Base-by-base conservation (phyloP, 64 coral and sea anemone species). In the Acropora tenuis region DNA sequence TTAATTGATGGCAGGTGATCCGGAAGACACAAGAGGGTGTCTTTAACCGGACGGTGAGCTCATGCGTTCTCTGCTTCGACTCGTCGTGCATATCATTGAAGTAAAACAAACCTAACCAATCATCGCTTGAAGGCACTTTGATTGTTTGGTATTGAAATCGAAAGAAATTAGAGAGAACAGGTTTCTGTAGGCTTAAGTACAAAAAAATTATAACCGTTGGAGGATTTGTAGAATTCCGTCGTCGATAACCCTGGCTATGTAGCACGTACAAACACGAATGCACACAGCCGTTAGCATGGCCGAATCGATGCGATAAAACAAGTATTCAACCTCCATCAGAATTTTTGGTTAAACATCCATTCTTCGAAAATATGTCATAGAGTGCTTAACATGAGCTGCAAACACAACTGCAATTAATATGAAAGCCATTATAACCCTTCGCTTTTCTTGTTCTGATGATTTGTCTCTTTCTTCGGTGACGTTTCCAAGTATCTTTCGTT, bases 401-500 rank as follows among this genome's bases (percentile, higher is more conserved):
- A 93, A 93, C 17, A 88, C 47, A 50, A 88, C 85, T 45, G 78
- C 13, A 15, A 83, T 89, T 3, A 68, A 48, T 6, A 83, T 68
- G 5, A 93, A 50, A 86, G 89, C 10, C 12, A 52, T 44, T 50
- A 76, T 12, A 7, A 89, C 69, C 42, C 89, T 93, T 41, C 78
- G 86, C 3, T 88, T 73, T 4, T 69, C 88, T 15, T 61, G 75
- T 41, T 76, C 69, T 7, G 17, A 9, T 13, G 50, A 77, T 2
- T 50, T 41, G 0, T 44, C 82, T 93, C 82, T 93, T 47, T 6
- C 15, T 17, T 78, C 48, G 3, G 91, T 88, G 1, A 74, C 10
- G 16, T 88, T 93, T 69, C 91, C 84, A 9, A 86, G 91, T 55
- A 93, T 93, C 61, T 93, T 82, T 41, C 91, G 83, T 12, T 80